Percentiles rank a stretch among this genome's conserved stretches.
phyloP scores from a whole-genome alignment of 2,113 vertebrate species.

The Toxotes chatareus region DNA sequence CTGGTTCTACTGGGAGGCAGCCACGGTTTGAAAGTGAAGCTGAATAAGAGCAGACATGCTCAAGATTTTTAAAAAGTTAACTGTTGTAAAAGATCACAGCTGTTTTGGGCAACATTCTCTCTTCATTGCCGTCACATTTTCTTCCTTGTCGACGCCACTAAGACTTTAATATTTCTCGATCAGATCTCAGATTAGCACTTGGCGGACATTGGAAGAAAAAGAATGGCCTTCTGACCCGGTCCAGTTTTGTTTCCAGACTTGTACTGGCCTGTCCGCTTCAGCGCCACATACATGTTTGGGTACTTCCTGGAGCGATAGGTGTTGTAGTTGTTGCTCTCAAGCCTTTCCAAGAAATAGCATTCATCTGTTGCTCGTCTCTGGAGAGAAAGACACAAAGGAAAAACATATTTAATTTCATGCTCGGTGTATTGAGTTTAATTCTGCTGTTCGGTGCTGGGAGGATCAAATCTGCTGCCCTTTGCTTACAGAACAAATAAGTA shows the following conservation, averaged over 20 bases:
- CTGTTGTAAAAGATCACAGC: slow-evolving; percentile 65
- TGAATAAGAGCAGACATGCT: slow-evolving; percentile 33
- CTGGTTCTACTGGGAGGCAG: slow-evolving; percentile 37
- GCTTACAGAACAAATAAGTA: not conserved
- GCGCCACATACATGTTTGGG: slow-evolving; percentile 94
- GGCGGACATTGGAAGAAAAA: slow-evolving; percentile 97
- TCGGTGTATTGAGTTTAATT: not conserved
- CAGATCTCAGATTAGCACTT: slow-evolving; percentile 85
- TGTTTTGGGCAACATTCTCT: slow-evolving; percentile 50
- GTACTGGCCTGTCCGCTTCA: slow-evolving; percentile 96
- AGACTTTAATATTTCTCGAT: slow-evolving; percentile 12
- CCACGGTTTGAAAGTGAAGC: slow-evolving; percentile 30
- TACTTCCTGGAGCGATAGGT: slow-evolving; percentile 97
- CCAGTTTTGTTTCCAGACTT: slow-evolving; percentile 94
- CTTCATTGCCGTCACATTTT: slow-evolving; percentile 66
- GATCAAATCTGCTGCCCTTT: not conserved
- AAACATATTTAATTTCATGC: not conserved
- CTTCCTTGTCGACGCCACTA: slow-evolving; percentile 4
- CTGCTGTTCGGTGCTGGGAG: not conserved
- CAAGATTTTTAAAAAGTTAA: slow-evolving; percentile 10
- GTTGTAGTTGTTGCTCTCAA: slow-evolving; percentile 99
- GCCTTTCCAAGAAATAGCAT: slow-evolving; percentile 94
- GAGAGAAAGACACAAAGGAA: slow-evolving; percentile 48
- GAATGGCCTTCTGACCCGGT: slow-evolving; percentile 97
- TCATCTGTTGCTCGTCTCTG: slow-evolving; percentile 96